Percentiles rank a stretch among this genome's conserved stretches.
Evolutionary conservation across 1,140 invertebrate species (phyloP).

Genomic region (Argopecten irradians): DNA sequence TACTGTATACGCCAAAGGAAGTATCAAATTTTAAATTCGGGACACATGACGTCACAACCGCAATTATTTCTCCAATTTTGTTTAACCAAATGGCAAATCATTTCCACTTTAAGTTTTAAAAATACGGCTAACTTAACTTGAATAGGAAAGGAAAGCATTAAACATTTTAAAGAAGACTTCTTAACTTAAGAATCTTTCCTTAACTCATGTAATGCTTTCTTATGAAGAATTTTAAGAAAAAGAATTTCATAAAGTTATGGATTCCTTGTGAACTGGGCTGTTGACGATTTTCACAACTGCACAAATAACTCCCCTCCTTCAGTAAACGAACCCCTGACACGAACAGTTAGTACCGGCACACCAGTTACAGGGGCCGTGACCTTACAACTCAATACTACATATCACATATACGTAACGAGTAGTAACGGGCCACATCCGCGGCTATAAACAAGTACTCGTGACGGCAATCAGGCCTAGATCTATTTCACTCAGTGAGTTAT

Average conservation of each 20-base stretch:
- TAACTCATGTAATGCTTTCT: too few species aligned
- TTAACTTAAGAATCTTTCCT: too few species aligned
- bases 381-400: neutral
- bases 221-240: too few species aligned
- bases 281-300: neutral
- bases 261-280: too few species aligned
- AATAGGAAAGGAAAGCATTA: too few species aligned
- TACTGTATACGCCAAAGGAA: neutral
- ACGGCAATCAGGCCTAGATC: neutral
- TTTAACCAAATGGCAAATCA: neutral
- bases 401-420: neutral
- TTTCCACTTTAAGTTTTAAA: neutral
- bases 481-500: conserved; percentile 9
- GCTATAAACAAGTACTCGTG: neutral
- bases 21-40: neutral
- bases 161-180: too few species aligned
- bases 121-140: too few species aligned
- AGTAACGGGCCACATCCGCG: neutral
- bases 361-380: neutral
- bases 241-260: too few species aligned
- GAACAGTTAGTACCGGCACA: neutral
- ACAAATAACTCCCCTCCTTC: neutral
- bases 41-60: neutral
- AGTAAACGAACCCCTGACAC: neutral
- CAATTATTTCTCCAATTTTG: neutral